A percentile compares a stretch with the other conserved stretches of the same genome.
These are phyloP conservation scores for Chloroceryle amazona DNA, from an alignment of 2,797 vertebrate species.

Conservation along the genomic window DNA sequence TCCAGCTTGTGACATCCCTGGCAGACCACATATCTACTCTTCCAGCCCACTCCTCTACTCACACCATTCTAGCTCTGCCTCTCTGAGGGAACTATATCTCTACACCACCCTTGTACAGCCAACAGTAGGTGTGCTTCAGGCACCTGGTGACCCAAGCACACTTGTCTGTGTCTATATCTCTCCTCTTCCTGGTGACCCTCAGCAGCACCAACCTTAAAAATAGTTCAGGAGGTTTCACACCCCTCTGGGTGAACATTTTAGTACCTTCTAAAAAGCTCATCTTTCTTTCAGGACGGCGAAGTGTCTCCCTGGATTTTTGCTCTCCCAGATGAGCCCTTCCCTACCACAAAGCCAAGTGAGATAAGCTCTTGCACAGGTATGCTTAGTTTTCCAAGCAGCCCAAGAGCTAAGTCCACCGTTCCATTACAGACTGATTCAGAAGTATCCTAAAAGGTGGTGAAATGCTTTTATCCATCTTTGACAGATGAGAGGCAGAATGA, in stretches of 20 bases:
- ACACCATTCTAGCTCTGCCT: background rate
- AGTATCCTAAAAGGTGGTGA: background rate
- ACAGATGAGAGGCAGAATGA: background rate
- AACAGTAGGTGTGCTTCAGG: background rate
- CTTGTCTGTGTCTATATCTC: accelerated
- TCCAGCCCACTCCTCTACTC: background rate
- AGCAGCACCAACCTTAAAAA: background rate
- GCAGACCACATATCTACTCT: background rate
- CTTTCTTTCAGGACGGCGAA: background rate
- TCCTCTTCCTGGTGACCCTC: background rate
- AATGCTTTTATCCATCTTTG: background rate
- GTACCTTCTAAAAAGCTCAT: background rate
- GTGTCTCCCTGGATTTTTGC: background rate
- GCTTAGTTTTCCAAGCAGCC: background rate
- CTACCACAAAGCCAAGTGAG: background rate
- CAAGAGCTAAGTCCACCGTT: background rate
- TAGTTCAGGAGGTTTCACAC: background rate
- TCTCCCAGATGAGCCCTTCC: background rate
- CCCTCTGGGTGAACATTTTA: background rate
- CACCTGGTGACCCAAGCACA: background rate
- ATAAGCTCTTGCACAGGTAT: background rate
- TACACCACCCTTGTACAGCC: background rate
- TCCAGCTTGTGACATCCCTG: background rate
- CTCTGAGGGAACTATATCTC: background rate
- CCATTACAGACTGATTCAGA: background rate